Percentiles rank a stretch among this genome's conserved stretches.
Conservation (phyloP, 2,888 invertebrate genomes). For the Eupeodes latifasciatus region DNA sequence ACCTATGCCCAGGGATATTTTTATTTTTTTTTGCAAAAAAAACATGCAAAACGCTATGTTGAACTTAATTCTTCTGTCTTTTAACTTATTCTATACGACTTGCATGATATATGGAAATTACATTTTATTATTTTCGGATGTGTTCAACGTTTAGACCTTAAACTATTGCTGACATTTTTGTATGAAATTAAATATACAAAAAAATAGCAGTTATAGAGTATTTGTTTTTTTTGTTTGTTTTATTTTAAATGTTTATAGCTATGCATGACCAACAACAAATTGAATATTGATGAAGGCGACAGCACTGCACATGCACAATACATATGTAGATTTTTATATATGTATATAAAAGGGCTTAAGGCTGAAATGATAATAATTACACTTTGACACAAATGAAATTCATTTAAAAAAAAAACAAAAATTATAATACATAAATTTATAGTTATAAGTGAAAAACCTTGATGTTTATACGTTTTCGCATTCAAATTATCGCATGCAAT, state of each 20-base stretch:
- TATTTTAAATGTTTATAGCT: constrained; percentile 45
- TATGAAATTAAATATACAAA: constrained; percentile 56
- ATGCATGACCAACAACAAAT: constrained; percentile 39
- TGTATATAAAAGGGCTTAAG: constrained; percentile 43
- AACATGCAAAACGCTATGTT: constrained; percentile 67
- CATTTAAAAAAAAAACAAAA: background rate
- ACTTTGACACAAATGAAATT: constrained; percentile 27
- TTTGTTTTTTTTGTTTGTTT: constrained; percentile 50
- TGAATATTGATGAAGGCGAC: constrained; percentile 68
- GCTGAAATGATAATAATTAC: constrained; percentile 68
- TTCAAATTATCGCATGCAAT: constrained; percentile 40
- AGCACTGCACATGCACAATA: background rate
- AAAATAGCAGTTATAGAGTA: constrained; percentile 41
- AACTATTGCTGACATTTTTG: constrained; percentile 64
- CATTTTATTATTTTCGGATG: constrained; percentile 72
- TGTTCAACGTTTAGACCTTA: constrained; percentile 61
- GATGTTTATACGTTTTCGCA: constrained; percentile 19
- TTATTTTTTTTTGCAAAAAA: constrained; percentile 35
- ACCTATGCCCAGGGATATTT: constrained; percentile 27
- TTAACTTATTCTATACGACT: constrained; percentile 10
- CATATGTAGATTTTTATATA: constrained; percentile 6
- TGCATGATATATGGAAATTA: constrained; percentile 69
- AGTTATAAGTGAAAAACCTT: constrained; percentile 36
- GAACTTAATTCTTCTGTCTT: no score
- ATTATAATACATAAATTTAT: constrained; percentile 41